Percentiles rank a stretch among this genome's conserved stretches.
These are phyloP conservation scores for Ochotona curzoniae DNA, from an alignment of 2,113 vertebrate genomes.

Conservation along the genomic window DNA sequence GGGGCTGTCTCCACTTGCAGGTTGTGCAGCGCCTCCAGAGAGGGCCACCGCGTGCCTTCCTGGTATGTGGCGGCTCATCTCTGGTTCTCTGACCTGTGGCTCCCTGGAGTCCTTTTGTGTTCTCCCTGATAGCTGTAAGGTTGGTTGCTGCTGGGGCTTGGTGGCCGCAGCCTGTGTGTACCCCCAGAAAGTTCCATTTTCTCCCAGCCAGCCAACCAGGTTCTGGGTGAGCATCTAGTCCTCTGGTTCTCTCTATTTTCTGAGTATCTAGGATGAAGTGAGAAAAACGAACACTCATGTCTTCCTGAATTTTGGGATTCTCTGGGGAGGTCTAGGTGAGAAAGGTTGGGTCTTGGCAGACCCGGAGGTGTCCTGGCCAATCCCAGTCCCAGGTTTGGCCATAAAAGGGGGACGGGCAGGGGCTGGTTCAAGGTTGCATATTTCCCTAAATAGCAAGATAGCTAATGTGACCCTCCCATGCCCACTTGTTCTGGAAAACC, in stretches of 20 bases:
- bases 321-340: background rate
- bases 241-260: no score
- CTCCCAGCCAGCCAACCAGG: background rate
- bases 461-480: accelerated
- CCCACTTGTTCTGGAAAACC: background rate
- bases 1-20: no score
- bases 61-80: background rate
- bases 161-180: background rate
- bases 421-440: background rate
- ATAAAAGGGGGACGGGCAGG: background rate
- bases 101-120: background rate
- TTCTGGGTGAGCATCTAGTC: background rate
- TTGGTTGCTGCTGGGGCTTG: background rate
- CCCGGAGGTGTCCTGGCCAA: background rate
- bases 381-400: background rate
- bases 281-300: background rate
- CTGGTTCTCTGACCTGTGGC: accelerated
- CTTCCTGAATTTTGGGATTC: background rate
- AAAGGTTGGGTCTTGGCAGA: background rate
- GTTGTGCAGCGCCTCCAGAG: background rate
- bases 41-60: accelerated
- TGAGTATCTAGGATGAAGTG: background rate
- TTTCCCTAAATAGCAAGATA: background rate
- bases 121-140: background rate
- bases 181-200: background rate